A percentile compares a stretch with the other conserved stretches of the same genome.
Evolutionary conservation across 92 coral and sea anemone species (phyloP).

Genomic region (Parazoanthus darwini): DNA sequence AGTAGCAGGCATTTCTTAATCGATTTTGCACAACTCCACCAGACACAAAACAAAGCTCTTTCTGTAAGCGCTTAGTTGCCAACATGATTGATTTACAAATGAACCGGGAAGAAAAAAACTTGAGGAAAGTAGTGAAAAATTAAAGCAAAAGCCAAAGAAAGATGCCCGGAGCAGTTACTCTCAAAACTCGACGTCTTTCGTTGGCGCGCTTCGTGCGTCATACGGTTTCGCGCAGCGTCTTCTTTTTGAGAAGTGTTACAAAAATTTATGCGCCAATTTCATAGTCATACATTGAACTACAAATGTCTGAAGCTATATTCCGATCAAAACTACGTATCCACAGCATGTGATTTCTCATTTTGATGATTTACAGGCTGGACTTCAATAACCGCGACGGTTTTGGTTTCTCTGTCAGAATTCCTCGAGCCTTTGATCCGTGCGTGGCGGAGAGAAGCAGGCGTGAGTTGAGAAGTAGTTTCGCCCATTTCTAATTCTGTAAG

Average conservation of each 20-base stretch:
- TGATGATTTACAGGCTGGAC: not conserved
- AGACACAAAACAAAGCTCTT: too few species aligned
- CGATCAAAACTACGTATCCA: not conserved
- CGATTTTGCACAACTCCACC: not conserved
- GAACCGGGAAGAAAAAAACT: not conserved
- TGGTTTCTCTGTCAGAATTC: not conserved
- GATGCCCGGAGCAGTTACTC: not conserved
- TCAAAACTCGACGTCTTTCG: not conserved
- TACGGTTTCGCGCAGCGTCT: not conserved
- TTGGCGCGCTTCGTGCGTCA: not conserved
- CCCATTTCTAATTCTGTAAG: not conserved
- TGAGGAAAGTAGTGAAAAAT: too few species aligned
- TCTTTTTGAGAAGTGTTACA: too few species aligned
- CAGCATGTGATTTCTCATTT: not conserved
- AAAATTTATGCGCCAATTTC: not conserved
- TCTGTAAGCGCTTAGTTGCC: not conserved
- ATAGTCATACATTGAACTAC: not conserved
- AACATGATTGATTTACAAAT: not conserved
- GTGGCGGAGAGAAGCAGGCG: not conserved
- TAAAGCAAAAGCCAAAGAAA: not conserved
- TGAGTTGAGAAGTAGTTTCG: not conserved
- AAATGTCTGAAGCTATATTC: not conserved
- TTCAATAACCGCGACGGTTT: not conserved
- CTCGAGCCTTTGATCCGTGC: not conserved
- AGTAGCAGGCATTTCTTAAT: not conserved